Evolutionary conservation across 2,888 invertebrate genomes (phyloP).

Genomic region (Phasia obesa): DNA sequence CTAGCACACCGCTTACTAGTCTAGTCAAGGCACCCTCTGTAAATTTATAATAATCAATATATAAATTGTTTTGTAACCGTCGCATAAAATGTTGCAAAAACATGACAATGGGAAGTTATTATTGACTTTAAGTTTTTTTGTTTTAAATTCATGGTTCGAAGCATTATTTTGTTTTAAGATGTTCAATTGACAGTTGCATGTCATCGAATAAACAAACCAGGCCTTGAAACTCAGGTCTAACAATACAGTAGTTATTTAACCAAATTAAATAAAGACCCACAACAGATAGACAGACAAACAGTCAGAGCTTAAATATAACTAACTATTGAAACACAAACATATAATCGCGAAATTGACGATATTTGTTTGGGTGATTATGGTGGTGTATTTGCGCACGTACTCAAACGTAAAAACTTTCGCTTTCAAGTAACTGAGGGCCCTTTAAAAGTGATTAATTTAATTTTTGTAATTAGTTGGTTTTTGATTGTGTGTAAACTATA

Average conservation of each 20-base stretch:
- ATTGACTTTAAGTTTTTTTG: not conserved
- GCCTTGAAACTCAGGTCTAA: constrained; percentile 12
- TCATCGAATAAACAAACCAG: constrained; percentile 1
- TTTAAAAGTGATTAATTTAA: constrained; percentile 7
- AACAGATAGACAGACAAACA: not conserved
- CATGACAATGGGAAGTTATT: not conserved
- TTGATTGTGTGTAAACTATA: not conserved
- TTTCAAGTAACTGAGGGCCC: constrained; percentile 10
- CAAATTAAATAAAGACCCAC: no score
- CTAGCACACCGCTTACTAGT: no score
- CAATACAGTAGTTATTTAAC: not conserved
- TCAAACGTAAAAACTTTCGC: constrained; percentile 37
- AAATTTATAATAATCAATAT: no score
- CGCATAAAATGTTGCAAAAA: no score
- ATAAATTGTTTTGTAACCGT: no score
- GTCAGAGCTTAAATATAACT: no score
- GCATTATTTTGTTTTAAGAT: not conserved
- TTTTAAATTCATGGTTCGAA: not conserved
- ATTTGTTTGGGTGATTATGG: not conserved
- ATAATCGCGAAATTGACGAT: constrained; percentile 8
- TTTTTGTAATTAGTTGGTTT: constrained; percentile 30
- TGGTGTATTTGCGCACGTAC: constrained; percentile 27
- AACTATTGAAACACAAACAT: no score
- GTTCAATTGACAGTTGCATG: constrained; percentile 1
- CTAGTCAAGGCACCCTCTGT: no score